Evolutionary conservation across 2,797 vertebrate species (phyloP).

Genomic region (Aplochiton taeniatus): DNA sequence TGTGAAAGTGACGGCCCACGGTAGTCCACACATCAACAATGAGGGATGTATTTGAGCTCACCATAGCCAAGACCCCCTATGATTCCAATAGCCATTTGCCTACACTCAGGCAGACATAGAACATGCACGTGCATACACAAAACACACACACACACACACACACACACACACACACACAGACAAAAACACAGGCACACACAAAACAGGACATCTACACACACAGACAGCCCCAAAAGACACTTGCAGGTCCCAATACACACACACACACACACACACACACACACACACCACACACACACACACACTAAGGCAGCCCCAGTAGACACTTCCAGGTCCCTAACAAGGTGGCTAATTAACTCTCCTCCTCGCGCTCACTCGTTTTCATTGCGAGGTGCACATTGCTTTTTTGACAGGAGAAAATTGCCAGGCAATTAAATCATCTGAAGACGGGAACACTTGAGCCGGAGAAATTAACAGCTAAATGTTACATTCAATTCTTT

Average conservation of each 20-base stretch:
- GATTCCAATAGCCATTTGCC: no score
- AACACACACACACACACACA: slow-evolving; percentile 7
- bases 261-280: neutral
- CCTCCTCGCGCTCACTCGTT: slow-evolving; percentile 73
- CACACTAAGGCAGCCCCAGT: slow-evolving; percentile 50
- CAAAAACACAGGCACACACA: neutral
- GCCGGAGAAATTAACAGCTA: slow-evolving; percentile 79
- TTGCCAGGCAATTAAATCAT: slow-evolving; percentile 84
- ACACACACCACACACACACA: neutral
- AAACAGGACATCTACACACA: slow-evolving; percentile 10
- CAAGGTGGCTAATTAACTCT: slow-evolving; percentile 85
- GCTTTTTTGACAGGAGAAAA: slow-evolving; percentile 83
- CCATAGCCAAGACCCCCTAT: no score
- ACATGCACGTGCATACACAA: slow-evolving; percentile 5
- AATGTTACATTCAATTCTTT: slow-evolving; percentile 74
- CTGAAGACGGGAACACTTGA: slow-evolving; percentile 77
- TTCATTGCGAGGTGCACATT: slow-evolving; percentile 75
- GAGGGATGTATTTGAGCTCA: no score
- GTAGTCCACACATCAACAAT: no score
- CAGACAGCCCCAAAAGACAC: slow-evolving; percentile 22
- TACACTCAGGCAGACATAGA: no score
- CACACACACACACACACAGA: slow-evolving; percentile 24
- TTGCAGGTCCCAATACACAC: slow-evolving; percentile 31
- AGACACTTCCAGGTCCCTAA: slow-evolving; percentile 82
- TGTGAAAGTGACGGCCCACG: no score